Base-by-base conservation (phyloP, 2,888 invertebrate species). In the Troides helena region DNA sequence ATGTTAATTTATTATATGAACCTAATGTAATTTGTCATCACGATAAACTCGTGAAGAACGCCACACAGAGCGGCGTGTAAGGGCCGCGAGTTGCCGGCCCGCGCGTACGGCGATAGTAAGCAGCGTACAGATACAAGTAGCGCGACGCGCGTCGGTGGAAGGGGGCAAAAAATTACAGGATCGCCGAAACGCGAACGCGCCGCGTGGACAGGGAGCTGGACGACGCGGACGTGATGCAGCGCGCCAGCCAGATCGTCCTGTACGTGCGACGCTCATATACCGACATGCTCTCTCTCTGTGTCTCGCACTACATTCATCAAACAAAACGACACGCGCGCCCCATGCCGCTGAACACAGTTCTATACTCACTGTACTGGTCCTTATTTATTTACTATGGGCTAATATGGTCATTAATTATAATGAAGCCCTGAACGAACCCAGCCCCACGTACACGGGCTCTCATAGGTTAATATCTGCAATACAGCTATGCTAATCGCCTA, bases 161-260 rank as follows among this genome's bases (percentile, higher is more conserved):
- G 75, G 84, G 85, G 78, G 78, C 86, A 76, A 90, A 88, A 82
- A 81, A 83, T 85, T 93, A 90, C 86, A 88, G 90, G 77, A 80
- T 84, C 76, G 87, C 89, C 75, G 89, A 90, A 83, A 93, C 91
- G 71, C 92, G 93, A 76, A 86, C 91, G 78, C 89, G 91, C 71
- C 82, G 93, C 62, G 82, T 86, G 74, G 89, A 93, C 76, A 90
- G 95, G 78, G 94, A 94, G 84, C 94, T 95, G 84, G 95, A 96
- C 88, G 96, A 96, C 90, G 95, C 95, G 80, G 95, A 95, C 87
- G 96, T 96, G 81, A 95, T 96, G 94, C 96, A 96, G 92, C 95
- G 96, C 88, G 96, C 96, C 88, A 96, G 96, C 94, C 96, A 96
- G 91, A 97, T 97, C 89, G 96, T 97, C 89, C 96, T 96, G 97